These are phyloP conservation scores for Trypoxylus dichotomus DNA, from an alignment of 1,140 invertebrate species.

Conservation along the genomic window DNA sequence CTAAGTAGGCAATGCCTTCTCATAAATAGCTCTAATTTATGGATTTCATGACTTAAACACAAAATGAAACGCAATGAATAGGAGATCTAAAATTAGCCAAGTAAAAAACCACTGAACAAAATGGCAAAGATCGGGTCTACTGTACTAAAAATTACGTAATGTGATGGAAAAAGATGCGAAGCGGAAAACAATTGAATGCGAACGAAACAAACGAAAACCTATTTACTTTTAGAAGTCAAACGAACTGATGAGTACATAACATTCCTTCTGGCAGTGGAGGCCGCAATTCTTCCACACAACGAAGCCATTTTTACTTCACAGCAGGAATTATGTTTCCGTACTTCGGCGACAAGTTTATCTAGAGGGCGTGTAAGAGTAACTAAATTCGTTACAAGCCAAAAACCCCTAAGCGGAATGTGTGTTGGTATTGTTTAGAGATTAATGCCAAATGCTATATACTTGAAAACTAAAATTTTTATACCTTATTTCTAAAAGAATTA, in stretches of 20 bases:
- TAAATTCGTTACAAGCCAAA: not conserved
- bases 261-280: constrained; percentile 57
- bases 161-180: not conserved
- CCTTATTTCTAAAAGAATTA: too few relatives aligned
- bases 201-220: constrained; percentile 29
- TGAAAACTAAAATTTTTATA: too few relatives aligned
- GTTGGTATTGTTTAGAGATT: too few relatives aligned
- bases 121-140: not conserved
- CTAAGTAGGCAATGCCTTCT: constrained; percentile 56
- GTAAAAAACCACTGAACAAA: not conserved
- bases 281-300: constrained; percentile 57
- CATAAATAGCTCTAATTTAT: constrained; percentile 25
- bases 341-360: not conserved
- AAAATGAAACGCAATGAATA: not conserved
- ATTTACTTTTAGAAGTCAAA: constrained; percentile 55
- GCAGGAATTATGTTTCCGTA: not conserved
- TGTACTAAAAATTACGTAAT: constrained; percentile 17
- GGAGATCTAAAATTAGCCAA: not conserved
- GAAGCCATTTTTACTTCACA: constrained; percentile 60
- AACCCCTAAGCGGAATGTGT: not conserved
- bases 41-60: not conserved
- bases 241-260: constrained; percentile 53
- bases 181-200: constrained; percentile 18
- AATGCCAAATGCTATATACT: too few relatives aligned
- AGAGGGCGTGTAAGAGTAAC: not conserved